A percentile compares a stretch with the other conserved stretches of the same genome.
Conservation (phyloP, 2,113 vertebrate genomes). For the Antigone vipio region DNA sequence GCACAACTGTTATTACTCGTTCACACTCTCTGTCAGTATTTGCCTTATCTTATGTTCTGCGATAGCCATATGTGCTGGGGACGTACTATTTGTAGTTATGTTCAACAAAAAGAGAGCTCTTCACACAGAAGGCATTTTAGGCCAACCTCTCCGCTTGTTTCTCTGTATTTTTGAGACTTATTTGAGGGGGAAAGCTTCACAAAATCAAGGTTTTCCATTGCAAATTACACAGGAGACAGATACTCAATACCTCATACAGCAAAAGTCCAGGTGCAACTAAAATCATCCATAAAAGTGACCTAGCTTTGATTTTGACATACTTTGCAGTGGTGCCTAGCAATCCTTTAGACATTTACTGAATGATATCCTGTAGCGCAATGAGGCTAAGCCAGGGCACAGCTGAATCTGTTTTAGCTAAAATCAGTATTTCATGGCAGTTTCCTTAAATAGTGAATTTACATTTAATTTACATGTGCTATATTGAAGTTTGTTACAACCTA, state of each 20-base stretch:
- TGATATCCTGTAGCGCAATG: neutral
- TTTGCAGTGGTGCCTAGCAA: neutral
- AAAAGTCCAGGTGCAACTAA: neutral
- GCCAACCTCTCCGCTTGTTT: neutral
- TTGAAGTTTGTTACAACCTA: slow-evolving; percentile 5
- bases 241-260: neutral
- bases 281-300: neutral
- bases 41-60: neutral
- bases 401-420: slow-evolving; percentile 7
- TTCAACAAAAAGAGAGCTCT: neutral
- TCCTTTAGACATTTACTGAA: neutral
- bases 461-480: slow-evolving; percentile 38
- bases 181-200: neutral
- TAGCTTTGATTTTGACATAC: neutral
- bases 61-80: neutral
- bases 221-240: neutral
- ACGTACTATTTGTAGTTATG: neutral
- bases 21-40: neutral
- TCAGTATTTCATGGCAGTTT: neutral
- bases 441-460: slow-evolving; percentile 35
- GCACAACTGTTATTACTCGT: neutral
- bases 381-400: slow-evolving; percentile 30
- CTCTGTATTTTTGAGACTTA: neutral
- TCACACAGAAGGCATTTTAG: neutral
- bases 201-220: neutral